Evolutionary conservation across 2,888 invertebrate genomes (phyloP).

Genomic region (Agrochola lota): DNA sequence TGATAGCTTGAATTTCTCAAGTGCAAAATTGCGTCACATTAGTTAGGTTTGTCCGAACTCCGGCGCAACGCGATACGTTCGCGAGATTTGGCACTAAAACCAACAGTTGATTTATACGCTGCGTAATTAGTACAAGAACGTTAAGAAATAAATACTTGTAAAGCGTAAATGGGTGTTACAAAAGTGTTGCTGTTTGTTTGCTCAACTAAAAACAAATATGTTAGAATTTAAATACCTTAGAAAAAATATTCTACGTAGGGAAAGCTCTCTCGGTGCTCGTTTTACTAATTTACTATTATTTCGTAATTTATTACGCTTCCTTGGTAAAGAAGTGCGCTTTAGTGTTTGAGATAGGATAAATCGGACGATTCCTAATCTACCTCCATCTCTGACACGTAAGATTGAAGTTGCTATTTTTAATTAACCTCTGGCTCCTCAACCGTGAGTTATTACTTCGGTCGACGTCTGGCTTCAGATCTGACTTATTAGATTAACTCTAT

Average conservation of each 20-base stretch:
- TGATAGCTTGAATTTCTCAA: conserved; percentile 76
- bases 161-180: conserved; percentile 69
- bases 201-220: conserved; percentile 60
- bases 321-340: conserved; percentile 62
- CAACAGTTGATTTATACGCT: conserved; percentile 73
- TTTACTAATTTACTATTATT: conserved; percentile 51
- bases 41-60: conserved; percentile 60
- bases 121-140: conserved; percentile 76
- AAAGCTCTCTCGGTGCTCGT: conserved; percentile 31
- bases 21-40: conserved; percentile 75
- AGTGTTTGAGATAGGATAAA: conserved; percentile 76
- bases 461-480: conserved; percentile 88
- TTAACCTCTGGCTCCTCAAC: conserved; percentile 89
- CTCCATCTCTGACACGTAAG: conserved; percentile 84
- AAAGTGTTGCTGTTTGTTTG: conserved; percentile 64
- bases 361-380: conserved; percentile 82
- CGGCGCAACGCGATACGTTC: conserved; percentile 68
- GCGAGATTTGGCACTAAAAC: conserved; percentile 71
- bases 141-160: conserved; percentile 76
- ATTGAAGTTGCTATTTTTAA: conserved; percentile 90
- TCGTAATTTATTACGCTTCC: conserved; percentile 62
- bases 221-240: conserved; percentile 44
- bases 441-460: conserved; percentile 87
- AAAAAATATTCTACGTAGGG: conserved; percentile 14
- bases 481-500: conserved; percentile 90